Base-by-base conservation (phyloP, 2,113 vertebrate species). In the Aleadryas rufinucha region DNA sequence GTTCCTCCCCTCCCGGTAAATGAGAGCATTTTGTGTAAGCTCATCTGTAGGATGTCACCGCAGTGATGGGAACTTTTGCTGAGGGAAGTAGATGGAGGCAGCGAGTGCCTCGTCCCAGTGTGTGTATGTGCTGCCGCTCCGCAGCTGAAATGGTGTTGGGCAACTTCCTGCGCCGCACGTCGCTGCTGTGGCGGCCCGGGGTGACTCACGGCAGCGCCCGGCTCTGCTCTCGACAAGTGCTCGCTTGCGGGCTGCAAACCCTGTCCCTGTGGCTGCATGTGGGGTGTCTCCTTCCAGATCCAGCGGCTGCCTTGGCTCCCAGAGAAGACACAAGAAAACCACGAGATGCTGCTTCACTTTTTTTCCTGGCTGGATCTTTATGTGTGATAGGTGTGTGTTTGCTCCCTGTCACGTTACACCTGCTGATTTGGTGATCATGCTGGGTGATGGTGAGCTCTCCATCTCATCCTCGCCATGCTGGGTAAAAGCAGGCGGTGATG, bases 141-240 rank as follows among this genome's bases (percentile, higher is more conserved):
- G 8, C 61, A 22, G 5, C 69, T 23, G 63, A 47, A 50, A 27
- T 11, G 64, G 83, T 81, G 95, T 96, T 96, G 88, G 92, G 95
- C 83, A 96, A 95, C 88, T 96, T 94, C 95, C 95, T 96, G 94
- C 16, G 1, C 70, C 2, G 6, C 16, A n/a, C n/a, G 41, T 15
- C 1, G 22, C 63, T 28, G 75, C 82, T 72, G 65, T 44, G 16
- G 75, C 22, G 1, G 63, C 50, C 1, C 28, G 4, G 2, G 6
- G n/a, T 93, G 92, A 96, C 82, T 96, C 95, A 91, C 0, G 8
- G 24, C 81, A 17, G 74, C 13, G 5, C 20, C 11, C 4, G 2
- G 49, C 79, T 71, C 35, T 10, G 11, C 41, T 69, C 76, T 10
- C 3, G 0, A 13, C 95, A 80, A 85, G 91, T 41, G 74, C 13